Base-by-base conservation (phyloP, 2,888 invertebrate genomes). In the Drosophila monieri region DNA sequence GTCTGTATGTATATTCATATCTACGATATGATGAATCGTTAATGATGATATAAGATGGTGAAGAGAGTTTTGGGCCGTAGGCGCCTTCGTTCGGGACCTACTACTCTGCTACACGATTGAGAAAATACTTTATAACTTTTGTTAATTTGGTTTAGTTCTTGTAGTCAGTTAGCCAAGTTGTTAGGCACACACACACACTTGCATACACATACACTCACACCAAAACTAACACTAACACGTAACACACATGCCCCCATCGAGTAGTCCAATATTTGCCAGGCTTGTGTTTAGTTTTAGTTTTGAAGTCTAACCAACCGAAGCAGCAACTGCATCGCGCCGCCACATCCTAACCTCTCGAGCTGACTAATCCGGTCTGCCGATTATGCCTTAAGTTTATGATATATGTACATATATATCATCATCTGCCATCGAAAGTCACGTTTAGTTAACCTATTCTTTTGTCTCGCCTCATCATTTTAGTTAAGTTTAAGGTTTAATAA, bases 401-500 rank as follows among this genome's bases (percentile, higher is more conserved):
- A 43, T 37, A 37, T 14, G 37, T n/a, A 37, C 14, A 8, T 49
- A 49, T 18, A 18, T 18, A 18, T 18, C 18, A 18, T 62, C 52
- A 62, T 62, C 60, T 27, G 48, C 61, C 61, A 60, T 61, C 62
- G 41, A 61, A 62, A 65, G 74, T 53, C 70, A 77, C 60, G 47
- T 81, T 77, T 62, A 56, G 49, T 69, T 77, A 55, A 23, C 35
- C 58, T 60, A 23, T 52, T 51, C 46, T 80, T 73, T 54, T 53
- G 61, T 78, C 68, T 78, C 68, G 66, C 76, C 76, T 78, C 70
- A 53, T 64, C 55, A 67, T 70, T 81, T 81, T 69, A 71, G 60
- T 84, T 84, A 73, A 67, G 9, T 15, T 81, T 83, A 85, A 83
- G 83, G 73, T 83, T 84, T 74, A 67, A 67, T 74, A 18, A 78